These are phyloP conservation scores for Ramphastos sulfuratus DNA, from an alignment of 2,113 vertebrate species.

Conservation along the genomic window DNA sequence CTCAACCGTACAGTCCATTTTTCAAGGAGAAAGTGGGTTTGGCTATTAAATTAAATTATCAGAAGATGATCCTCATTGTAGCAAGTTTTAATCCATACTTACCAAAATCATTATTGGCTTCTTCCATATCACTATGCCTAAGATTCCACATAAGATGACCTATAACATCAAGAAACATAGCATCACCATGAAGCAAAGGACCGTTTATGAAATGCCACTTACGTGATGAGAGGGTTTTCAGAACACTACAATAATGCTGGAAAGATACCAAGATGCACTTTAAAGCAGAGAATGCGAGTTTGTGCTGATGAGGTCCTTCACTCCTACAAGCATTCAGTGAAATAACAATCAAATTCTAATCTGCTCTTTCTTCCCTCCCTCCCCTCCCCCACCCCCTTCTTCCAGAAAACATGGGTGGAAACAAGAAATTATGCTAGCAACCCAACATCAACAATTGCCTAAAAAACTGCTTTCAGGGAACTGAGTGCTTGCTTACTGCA, in stretches of 20 bases:
- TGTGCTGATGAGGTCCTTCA: background rate
- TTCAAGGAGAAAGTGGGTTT: background rate
- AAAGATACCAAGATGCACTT: background rate
- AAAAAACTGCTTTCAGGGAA: background rate
- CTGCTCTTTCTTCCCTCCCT: background rate
- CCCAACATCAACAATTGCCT: background rate
- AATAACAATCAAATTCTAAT: background rate
- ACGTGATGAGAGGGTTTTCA: background rate
- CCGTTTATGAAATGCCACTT: background rate
- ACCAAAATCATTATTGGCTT: slow-evolving; percentile 82
- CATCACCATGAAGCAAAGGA: background rate
- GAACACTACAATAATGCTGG: background rate
- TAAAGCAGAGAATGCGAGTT: background rate
- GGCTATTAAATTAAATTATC: background rate
- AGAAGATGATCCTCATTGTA: too few species aligned
- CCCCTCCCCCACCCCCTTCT: background rate
- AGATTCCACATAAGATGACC: slow-evolving; percentile 88
- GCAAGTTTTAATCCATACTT: slow-evolving; percentile 57
- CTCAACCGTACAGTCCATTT: background rate
- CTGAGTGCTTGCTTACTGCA: background rate
- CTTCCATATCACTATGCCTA: slow-evolving; percentile 86
- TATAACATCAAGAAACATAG: slow-evolving; percentile 60
- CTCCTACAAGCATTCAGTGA: background rate
- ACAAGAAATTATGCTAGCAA: background rate
- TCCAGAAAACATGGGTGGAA: accelerated